phyloP scores from a whole-genome alignment of 92 coral and sea anemone species.

The Palythoa grandiflora region DNA sequence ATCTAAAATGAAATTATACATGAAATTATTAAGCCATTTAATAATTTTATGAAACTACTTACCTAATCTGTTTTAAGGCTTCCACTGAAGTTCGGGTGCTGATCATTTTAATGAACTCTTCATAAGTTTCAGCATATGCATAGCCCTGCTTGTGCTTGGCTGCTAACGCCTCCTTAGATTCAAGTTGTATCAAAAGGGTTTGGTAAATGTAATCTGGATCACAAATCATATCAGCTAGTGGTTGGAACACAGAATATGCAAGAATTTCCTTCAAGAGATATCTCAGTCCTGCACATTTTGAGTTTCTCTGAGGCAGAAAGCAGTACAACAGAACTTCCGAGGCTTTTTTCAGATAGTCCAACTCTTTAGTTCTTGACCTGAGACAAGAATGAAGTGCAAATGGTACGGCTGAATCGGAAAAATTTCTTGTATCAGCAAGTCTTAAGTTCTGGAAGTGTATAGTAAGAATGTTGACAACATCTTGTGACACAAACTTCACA shows the following conservation, averaged over 20 bases:
- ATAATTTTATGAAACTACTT: background rate
- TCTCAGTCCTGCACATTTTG: slow-evolving; percentile 83
- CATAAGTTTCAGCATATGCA: slow-evolving; percentile 99
- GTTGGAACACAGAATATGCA: slow-evolving; percentile 93
- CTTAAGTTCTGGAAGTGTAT: slow-evolving; percentile 93
- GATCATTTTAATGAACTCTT: slow-evolving; percentile 95
- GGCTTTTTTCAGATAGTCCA: slow-evolving; percentile 84
- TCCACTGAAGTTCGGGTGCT: slow-evolving; percentile 93
- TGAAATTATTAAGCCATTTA: background rate
- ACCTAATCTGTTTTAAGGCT: slow-evolving; percentile 94
- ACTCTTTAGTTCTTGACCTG: slow-evolving; percentile 74
- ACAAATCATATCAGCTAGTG: slow-evolving; percentile 91
- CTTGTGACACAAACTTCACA: slow-evolving; percentile 92
- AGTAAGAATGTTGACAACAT: slow-evolving; percentile 89
- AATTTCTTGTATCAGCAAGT: slow-evolving; percentile 83
- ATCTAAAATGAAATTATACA: too few species aligned
- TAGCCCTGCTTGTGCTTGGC: slow-evolving; percentile 97
- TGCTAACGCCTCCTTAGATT: slow-evolving; percentile 89
- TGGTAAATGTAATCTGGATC: slow-evolving; percentile 98
- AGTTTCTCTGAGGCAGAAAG: slow-evolving; percentile 76
- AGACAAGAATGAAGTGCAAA: slow-evolving; percentile 93
- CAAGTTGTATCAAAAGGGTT: slow-evolving; percentile 85
- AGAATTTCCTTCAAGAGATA: slow-evolving; percentile 87
- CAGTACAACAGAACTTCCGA: slow-evolving; percentile 89
- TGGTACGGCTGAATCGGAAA: slow-evolving; percentile 83